phyloP scores from a whole-genome alignment of 2,797 vertebrate genomes.

The Cuniculus paca region DNA sequence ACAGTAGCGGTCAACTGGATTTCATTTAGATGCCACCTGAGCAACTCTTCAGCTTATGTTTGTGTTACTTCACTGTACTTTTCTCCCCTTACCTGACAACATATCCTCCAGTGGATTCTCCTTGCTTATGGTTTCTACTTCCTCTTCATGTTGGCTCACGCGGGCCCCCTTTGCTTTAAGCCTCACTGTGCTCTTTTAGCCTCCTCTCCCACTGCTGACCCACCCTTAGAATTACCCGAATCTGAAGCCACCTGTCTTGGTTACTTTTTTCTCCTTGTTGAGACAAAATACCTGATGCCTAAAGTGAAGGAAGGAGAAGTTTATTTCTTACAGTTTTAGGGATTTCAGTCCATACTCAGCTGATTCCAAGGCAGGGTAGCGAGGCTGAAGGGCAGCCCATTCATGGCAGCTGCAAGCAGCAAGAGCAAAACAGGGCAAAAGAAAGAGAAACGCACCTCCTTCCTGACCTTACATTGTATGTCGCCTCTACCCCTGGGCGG shows the following conservation, averaged over 20 bases:
- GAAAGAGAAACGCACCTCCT: too few species aligned
- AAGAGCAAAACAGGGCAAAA: too few species aligned
- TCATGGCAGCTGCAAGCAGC: too few species aligned
- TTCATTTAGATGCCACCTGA: conserved; percentile 21
- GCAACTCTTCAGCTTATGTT: not conserved
- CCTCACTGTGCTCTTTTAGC: not conserved
- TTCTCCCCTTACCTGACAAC: not conserved
- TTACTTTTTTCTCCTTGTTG: too few species aligned
- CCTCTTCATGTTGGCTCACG: not conserved
- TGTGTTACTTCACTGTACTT: not conserved
- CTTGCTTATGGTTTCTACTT: conserved; percentile 7
- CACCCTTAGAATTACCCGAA: not conserved
- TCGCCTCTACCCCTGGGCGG: too few species aligned
- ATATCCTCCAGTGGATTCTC: not conserved
- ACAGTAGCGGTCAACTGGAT: not conserved
- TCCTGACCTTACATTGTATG: too few species aligned
- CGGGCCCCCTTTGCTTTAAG: not conserved
- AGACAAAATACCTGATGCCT: too few species aligned
- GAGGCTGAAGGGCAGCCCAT: too few species aligned
- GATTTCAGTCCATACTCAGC: too few species aligned
- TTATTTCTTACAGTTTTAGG: too few species aligned
- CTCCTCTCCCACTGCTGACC: not conserved
- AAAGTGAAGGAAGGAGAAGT: too few species aligned
- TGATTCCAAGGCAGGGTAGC: too few species aligned
- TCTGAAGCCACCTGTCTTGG: not conserved